phyloP scores from a whole-genome alignment of 2,797 vertebrate genomes.

The Anomalospiza imberbis region DNA sequence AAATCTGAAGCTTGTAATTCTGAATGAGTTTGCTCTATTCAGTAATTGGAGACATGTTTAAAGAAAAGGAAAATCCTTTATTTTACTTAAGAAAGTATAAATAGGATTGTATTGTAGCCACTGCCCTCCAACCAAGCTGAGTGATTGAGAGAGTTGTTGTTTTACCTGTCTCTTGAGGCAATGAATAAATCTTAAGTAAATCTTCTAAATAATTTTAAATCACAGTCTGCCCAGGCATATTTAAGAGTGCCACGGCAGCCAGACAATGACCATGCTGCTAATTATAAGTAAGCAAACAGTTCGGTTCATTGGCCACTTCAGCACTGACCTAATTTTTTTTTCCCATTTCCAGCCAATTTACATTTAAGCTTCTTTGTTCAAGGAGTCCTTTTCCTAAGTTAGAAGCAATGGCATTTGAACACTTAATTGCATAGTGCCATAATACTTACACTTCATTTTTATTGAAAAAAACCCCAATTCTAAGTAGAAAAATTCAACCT shows the following conservation, averaged over 20 bases:
- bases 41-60: neutral
- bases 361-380: neutral
- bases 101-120: neutral
- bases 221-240: neutral
- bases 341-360: neutral
- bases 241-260: neutral
- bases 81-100: neutral
- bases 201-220: neutral
- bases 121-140: neutral
- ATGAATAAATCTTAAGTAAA: neutral
- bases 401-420: neutral
- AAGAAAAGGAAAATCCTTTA: neutral
- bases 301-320: neutral
- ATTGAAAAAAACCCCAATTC: neutral
- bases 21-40: neutral
- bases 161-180: slow-evolving; percentile 1
- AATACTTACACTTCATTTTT: neutral
- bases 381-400: neutral
- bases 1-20: neutral
- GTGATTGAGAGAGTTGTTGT: neutral
- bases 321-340: neutral
- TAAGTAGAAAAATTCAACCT: neutral
- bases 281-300: neutral
- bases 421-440: neutral
- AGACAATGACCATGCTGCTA: neutral